A percentile compares a stretch with the other conserved stretches of the same genome.
phyloP scores from a whole-genome alignment of 2,797 vertebrate species.

The Alca torda region DNA sequence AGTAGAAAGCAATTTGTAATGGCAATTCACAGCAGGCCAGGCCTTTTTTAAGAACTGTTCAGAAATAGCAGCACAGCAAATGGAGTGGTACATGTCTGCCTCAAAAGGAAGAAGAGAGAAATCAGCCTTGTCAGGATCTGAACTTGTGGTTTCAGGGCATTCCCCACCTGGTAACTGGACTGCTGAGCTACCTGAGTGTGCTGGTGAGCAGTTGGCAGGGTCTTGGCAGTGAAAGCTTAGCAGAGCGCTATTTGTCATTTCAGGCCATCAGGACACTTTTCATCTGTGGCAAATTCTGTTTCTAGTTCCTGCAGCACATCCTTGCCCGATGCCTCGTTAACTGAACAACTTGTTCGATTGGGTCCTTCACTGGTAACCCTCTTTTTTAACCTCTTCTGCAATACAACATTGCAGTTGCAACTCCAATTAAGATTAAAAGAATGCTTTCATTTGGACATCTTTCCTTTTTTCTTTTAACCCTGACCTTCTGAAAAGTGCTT shows the following conservation, averaged over 20 bases:
- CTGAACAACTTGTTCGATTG: background rate
- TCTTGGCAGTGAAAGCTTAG: background rate
- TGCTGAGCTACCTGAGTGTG: background rate
- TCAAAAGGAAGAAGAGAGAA: background rate
- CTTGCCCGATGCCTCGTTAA: background rate
- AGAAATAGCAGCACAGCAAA: background rate
- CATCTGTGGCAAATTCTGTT: background rate
- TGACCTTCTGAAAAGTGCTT: background rate
- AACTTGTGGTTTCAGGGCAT: background rate
- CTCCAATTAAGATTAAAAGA: slow-evolving; percentile 10
- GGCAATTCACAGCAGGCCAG: background rate
- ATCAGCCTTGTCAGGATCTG: background rate
- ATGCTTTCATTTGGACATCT: background rate
- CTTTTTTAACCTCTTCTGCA: background rate
- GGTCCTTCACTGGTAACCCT: background rate
- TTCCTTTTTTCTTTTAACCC: background rate
- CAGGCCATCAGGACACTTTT: background rate
- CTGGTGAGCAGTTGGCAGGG: background rate
- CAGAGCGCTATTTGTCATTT: background rate
- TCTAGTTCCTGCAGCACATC: background rate
- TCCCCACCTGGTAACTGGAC: background rate
- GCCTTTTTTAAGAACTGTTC: background rate
- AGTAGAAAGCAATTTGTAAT: background rate
- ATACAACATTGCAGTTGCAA: background rate
- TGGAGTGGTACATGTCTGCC: background rate